phyloP scores from a whole-genome alignment of 37 sponge, comb jelly and placozoan species.

The Axinella damicornis region DNA sequence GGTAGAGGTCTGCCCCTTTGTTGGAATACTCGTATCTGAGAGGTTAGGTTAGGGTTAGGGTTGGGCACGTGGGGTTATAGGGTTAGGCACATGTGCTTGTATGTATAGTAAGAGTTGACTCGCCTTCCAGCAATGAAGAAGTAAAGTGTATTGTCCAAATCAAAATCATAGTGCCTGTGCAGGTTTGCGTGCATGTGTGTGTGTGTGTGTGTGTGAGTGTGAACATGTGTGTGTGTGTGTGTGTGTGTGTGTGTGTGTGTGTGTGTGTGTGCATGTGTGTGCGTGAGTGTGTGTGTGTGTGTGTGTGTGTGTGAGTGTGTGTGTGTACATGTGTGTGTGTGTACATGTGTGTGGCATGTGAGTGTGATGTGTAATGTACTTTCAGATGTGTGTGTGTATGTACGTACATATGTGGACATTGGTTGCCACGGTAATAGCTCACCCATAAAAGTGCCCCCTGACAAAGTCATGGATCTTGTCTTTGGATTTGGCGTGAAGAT shows the following conservation, averaged over 20 bases:
- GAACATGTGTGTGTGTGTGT: not conserved
- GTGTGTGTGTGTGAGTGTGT: conserved; percentile 61
- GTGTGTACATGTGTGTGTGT: conserved; percentile 34
- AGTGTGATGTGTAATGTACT: too few species aligned
- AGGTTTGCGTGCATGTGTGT: not conserved
- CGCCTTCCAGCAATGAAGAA: conserved; percentile 95
- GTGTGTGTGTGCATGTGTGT: too few species aligned
- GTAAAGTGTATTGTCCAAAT: conserved; percentile 95
- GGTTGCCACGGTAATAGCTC: not conserved
- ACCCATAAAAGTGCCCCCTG: conserved; percentile 96
- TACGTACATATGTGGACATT: conserved; percentile 13
- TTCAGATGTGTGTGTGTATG: not conserved
- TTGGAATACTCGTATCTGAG: conserved; percentile 94
- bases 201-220: too few species aligned
- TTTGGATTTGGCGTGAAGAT: conserved; percentile 94
- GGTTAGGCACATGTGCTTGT: not conserved
- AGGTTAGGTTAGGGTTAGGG: not conserved
- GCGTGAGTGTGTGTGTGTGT: not conserved
- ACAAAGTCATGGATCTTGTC: conserved; percentile 96
- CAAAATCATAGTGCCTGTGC: conserved; percentile 91
- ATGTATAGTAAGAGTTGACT: not conserved
- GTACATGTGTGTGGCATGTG: too few species aligned
- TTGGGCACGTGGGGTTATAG: not conserved
- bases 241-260: conserved; percentile 13
- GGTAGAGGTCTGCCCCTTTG: conserved; percentile 96